Evolutionary conservation across 2,888 invertebrate species (phyloP).

Genomic region (Xanthorhoe designata): DNA sequence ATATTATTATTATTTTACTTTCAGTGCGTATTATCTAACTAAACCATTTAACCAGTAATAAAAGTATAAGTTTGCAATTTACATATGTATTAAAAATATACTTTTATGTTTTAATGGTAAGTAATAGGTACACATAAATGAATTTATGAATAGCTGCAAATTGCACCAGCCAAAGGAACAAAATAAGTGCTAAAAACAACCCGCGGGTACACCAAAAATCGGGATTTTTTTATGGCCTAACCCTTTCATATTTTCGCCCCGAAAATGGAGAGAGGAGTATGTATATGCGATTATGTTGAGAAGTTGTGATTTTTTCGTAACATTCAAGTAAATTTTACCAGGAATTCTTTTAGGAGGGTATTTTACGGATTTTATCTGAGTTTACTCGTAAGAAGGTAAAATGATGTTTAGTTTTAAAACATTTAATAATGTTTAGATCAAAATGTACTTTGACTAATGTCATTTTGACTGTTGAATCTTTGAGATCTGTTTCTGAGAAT

Average conservation of each 20-base stretch:
- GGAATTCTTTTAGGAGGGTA: background rate
- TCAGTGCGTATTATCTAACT: no score
- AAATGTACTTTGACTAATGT: no score
- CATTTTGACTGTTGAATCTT: no score
- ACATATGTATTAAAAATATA: background rate
- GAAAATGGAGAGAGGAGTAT: slow-evolving; percentile 42
- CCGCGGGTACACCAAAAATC: slow-evolving; percentile 49
- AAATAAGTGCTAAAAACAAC: slow-evolving; percentile 52
- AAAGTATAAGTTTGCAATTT: no score
- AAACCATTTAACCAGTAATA: no score
- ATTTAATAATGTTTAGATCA: no score
- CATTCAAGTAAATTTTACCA: slow-evolving; percentile 18
- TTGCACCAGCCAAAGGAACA: slow-evolving; percentile 47
- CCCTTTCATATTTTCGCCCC: slow-evolving; percentile 59
- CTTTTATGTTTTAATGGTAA: slow-evolving; percentile 8
- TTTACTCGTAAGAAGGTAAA: background rate
- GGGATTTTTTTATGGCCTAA: slow-evolving; percentile 60
- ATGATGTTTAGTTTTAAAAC: no score
- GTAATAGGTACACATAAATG: slow-evolving; percentile 20
- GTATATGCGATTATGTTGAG: slow-evolving; percentile 50
- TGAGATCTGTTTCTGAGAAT: no score
- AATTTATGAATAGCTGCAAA: slow-evolving; percentile 38
- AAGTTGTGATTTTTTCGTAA: slow-evolving; percentile 40
- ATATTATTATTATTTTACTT: no score
- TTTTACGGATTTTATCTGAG: slow-evolving; percentile 4